These are phyloP conservation scores for Petrolisthes cinctipes DNA, from an alignment of 2,888 invertebrate species.

Conservation along the genomic window DNA sequence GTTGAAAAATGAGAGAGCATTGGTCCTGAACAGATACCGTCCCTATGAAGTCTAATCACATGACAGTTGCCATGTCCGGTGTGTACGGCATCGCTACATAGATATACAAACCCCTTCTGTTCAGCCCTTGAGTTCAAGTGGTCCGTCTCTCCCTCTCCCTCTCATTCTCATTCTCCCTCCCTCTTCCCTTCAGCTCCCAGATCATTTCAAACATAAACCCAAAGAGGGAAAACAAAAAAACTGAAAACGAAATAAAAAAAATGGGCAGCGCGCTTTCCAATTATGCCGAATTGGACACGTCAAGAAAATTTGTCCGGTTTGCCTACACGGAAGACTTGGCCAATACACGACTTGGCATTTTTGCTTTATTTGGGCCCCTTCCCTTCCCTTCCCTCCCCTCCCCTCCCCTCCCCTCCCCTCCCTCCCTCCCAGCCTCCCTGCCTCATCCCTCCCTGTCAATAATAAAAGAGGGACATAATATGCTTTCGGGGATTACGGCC, in stretches of 20 bases:
- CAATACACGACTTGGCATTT: constrained; percentile 26
- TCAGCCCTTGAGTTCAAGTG: too few relatives aligned
- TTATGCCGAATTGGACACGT: constrained; percentile 38
- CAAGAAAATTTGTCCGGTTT: constrained; percentile 33
- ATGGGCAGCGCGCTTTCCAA: neutral
- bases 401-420: too few relatives aligned
- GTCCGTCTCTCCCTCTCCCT: too few relatives aligned
- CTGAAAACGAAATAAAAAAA: neutral
- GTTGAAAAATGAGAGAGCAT: too few relatives aligned
- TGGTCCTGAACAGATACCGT: too few relatives aligned
- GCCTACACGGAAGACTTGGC: constrained; percentile 32
- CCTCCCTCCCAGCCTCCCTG: too few relatives aligned
- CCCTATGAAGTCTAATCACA: too few relatives aligned
- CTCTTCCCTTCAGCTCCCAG: too few relatives aligned
- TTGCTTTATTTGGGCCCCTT: neutral
- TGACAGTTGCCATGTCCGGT: too few relatives aligned
- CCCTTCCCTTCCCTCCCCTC: neutral
- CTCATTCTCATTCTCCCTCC: too few relatives aligned
- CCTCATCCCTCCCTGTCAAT: neutral
- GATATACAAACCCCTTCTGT: too few relatives aligned
- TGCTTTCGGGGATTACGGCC: constrained; percentile 45
- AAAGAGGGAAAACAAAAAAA: neutral
- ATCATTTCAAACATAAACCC: neutral
- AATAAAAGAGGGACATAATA: constrained; percentile 28
- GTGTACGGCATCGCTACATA: too few relatives aligned